These are phyloP conservation scores for Limnephilus lunatus DNA, from an alignment of 2,888 invertebrate species.

Conservation along the genomic window DNA sequence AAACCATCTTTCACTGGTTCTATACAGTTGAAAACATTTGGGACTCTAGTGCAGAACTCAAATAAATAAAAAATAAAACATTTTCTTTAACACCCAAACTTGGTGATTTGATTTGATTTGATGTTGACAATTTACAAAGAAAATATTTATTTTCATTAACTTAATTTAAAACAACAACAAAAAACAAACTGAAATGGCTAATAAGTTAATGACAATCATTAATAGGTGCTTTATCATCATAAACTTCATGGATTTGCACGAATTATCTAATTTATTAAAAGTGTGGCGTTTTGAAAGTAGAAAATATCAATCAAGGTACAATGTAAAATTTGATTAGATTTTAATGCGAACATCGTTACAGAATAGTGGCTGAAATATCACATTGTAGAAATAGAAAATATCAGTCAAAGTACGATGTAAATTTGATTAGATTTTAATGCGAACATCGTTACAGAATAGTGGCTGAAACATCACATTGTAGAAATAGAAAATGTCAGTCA, in stretches of 20 bases:
- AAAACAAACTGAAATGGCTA: background rate
- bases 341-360: background rate
- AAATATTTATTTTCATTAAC: background rate
- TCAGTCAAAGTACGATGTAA: too few species aligned
- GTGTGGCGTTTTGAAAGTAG: too few species aligned
- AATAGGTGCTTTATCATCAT: background rate
- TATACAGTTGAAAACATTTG: too few species aligned
- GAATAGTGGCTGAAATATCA: background rate
- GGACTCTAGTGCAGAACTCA: too few species aligned
- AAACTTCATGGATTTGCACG: background rate
- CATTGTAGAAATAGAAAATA: too few species aligned
- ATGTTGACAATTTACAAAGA: background rate
- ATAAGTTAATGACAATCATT: background rate
- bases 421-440: constrained; percentile 3
- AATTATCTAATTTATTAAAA: too few species aligned
- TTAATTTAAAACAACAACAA: background rate
- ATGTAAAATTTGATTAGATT: background rate
- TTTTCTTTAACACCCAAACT: background rate
- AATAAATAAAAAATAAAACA: too few species aligned
- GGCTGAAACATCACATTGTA: background rate
- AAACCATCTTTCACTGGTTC: too few species aligned
- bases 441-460: background rate
- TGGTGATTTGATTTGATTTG: too few species aligned
- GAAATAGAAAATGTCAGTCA: too few species aligned
- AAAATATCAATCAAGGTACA: background rate